Evolutionary conservation across 2,888 invertebrate species (phyloP).

Genomic region (Schrankia costaestrigalis): DNA sequence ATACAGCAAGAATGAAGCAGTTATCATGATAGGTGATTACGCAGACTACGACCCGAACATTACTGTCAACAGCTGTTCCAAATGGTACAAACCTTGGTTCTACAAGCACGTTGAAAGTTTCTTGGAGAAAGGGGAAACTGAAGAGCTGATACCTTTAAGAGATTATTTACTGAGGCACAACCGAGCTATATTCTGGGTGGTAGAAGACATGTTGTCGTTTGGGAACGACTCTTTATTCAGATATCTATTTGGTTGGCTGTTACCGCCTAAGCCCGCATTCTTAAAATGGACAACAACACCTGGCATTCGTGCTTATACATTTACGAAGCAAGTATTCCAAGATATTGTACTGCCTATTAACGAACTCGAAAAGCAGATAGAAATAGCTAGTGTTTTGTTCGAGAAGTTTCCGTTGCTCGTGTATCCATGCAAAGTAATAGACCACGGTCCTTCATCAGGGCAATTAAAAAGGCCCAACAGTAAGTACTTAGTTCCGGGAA

Average conservation of each 20-base stretch:
- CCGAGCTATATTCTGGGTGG: conserved; percentile 86
- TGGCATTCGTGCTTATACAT: conserved; percentile 84
- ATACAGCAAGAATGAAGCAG: conserved; percentile 82
- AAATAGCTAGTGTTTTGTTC: conserved; percentile 80
- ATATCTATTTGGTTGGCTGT: conserved; percentile 82
- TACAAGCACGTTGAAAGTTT: conserved; percentile 84
- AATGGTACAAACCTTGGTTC: conserved; percentile 87
- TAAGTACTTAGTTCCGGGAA: conserved; percentile 82
- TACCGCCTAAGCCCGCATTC: conserved; percentile 86
- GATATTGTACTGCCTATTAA: conserved; percentile 85
- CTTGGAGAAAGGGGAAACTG: conserved; percentile 72
- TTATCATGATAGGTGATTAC: conserved; percentile 84
- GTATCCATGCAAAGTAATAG: conserved; percentile 84
- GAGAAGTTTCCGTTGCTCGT: conserved; percentile 85
- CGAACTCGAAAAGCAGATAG: conserved; percentile 83
- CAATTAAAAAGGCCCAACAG: conserved; percentile 78
- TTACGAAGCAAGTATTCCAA: conserved; percentile 86
- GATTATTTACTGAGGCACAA: conserved; percentile 85
- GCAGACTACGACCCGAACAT: conserved; percentile 77
- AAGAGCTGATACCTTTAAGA: conserved; percentile 82
- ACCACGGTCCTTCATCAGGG: conserved; percentile 81
- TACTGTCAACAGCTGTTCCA: conserved; percentile 79
- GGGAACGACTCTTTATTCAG: conserved; percentile 84
- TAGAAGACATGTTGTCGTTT: conserved; percentile 86
- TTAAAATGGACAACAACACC: conserved; percentile 87